Base-by-base conservation (phyloP, 1,140 invertebrate genomes). In the Drosophila seguyi region DNA sequence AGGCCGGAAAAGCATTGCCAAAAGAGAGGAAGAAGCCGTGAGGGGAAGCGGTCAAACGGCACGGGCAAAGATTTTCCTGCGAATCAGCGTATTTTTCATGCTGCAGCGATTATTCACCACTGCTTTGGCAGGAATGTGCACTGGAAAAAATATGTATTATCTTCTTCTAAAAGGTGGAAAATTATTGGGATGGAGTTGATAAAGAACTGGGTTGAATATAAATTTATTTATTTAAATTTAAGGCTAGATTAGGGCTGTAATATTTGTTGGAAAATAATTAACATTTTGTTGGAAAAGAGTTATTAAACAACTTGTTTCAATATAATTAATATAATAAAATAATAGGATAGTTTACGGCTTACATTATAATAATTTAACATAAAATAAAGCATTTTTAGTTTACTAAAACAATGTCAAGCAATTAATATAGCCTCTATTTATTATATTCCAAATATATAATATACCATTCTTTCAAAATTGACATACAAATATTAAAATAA, bases 61-160 rank as follows among this genome's bases (percentile, higher is more conserved):
- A 41, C 14, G 42, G n/a, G 25, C 36, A 38, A 39, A 39, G 44
- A 78, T 80, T 88, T 88, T 90, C 68, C 58, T 78, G 75, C 81
- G 85, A 88, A 75, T 88, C 85, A 88, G 85, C 85, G 78, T 75
- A 85, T 90, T 88, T 85, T 90, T 88, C 81, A 88, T 88, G 86
- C 85, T 90, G 85, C 85, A 88, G 77, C 85, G 85, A 88, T 88
- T 88, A 87, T 88, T 87, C 80, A 87, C 56, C 42, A 73, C 34
- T 52, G 68, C 58, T 42, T 36, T 11, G 34, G 13, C 8, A 31
- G 52, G 27, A 22, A 52, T 11, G 10, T 75, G 61, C 78, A 90
- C 85, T 79, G 27, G 10, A n/a, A 18, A 84, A 75, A 81, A 13
- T n/a, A n/a, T 11, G 7, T 20, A 2, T 5, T 16, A 1, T 16